Evolutionary conservation across 2,888 invertebrate species (phyloP).

Genomic region (Noctua pronuba): DNA sequence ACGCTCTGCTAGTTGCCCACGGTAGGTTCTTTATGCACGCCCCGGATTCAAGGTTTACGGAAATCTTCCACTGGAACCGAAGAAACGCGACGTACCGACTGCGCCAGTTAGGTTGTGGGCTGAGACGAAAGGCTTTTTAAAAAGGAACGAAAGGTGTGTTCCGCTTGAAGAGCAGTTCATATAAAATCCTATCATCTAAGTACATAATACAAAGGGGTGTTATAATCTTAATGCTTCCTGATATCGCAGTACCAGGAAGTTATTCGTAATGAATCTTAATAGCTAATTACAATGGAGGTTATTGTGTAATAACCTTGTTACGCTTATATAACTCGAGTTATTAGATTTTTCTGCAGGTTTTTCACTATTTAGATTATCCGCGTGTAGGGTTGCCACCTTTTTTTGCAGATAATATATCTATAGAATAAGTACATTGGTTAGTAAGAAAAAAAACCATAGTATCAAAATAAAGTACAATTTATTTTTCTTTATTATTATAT

Average conservation of each 20-base stretch:
- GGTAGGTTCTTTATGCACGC: slow-evolving; percentile 14
- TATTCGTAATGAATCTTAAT: background rate
- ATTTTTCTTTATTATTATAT: no score
- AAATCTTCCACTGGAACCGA: slow-evolving; percentile 14
- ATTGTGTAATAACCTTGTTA: background rate
- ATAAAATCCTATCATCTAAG: no score
- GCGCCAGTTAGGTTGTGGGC: slow-evolving; percentile 12
- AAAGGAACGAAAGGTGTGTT: background rate
- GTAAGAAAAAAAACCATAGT: no score
- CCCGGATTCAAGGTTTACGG: slow-evolving; percentile 5
- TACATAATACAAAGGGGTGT: background rate
- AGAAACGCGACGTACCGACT: slow-evolving; percentile 18
- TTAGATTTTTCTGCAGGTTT: no score
- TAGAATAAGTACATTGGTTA: no score
- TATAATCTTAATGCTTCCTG: background rate
- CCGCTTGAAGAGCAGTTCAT: background rate
- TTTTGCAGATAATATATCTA: no score
- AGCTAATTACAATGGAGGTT: slow-evolving; percentile 1
- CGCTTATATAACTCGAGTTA: background rate
- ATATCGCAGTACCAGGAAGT: slow-evolving; percentile 13
- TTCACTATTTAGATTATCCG: no score
- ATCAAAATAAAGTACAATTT: no score
- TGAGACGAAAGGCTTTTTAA: slow-evolving; percentile 16
- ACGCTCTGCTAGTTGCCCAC: slow-evolving; percentile 7
- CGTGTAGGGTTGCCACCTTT: no score